Base-by-base conservation (phyloP, 2,888 invertebrate genomes). In the Melitaea athalia region DNA sequence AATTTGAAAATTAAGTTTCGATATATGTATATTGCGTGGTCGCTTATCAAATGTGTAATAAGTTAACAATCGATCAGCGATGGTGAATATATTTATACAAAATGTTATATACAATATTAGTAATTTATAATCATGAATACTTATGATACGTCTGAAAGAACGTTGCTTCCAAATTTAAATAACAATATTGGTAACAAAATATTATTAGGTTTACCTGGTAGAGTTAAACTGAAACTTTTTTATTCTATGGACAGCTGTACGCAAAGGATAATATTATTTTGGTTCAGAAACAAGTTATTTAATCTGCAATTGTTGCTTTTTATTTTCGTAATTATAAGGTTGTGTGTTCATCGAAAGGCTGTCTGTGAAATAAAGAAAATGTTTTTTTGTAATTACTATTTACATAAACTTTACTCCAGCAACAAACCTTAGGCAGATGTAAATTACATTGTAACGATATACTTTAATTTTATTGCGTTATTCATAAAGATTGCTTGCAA, bases 21-120 rank as follows among this genome's bases (percentile, higher is more conserved):
- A 53, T 31, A 53, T 31, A 53, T 33, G 14, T 53, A 53, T 53
- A 24, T 53, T 53, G 57, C 11, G 14, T 38, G 24, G n/a, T 4
- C 43, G 59, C 5, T 42, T 17, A 15, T 42, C 2, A 57, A 38
- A 15, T 57, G 15, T 57, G 90, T 91, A 89, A 81, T 91, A 90
- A 91, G 91, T 91, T 90, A 91, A 89, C 91, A 88, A 85, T 76
- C 81, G 81, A 79, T 82, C 80, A 74, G 74, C 70, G 81, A 78
- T 77, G 78, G 81, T 87, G 85, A 82, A 82, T 83, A 86, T 85
- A 84, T 84, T 86, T 91, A 92, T 90, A 91, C 86, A 89, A 88
- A 70, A 89, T 90, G 88, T 90, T 91, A 90, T 88, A 88, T 88
- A 90, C 84, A 84, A 87, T 85, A 85, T 85, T 88, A 87, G 85